A percentile compares a stretch with the other conserved stretches of the same genome.
Evolutionary conservation across 2,888 invertebrate genomes (phyloP).

Genomic region (Colostygia pectinataria): DNA sequence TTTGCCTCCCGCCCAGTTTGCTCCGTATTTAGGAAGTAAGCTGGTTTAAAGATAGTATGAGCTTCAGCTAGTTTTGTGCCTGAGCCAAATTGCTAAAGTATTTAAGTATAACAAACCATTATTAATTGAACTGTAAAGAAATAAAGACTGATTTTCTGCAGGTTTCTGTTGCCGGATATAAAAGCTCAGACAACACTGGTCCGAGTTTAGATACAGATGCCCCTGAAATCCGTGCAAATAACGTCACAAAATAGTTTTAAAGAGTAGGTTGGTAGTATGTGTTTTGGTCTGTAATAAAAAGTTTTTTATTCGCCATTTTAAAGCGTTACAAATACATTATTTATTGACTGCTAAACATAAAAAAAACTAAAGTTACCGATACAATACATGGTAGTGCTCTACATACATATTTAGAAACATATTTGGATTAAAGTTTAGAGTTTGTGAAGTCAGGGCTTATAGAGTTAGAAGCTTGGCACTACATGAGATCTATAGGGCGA

Average conservation of each 20-base stretch:
- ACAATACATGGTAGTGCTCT: too few species aligned
- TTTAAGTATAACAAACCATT: conserved; percentile 14
- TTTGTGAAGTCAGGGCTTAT: too few species aligned
- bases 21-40: conserved; percentile 26
- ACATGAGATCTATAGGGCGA: too few species aligned
- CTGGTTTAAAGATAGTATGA: conserved; percentile 21
- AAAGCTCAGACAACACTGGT: conserved; percentile 21
- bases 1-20: conserved; percentile 10
- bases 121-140: conserved; percentile 16
- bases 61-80: conserved; percentile 24
- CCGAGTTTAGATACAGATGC: conserved; percentile 5
- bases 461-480: too few species aligned
- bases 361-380: too few species aligned
- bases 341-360: too few species aligned
- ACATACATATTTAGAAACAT: too few species aligned
- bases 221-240: conserved; percentile 24
- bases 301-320: too few species aligned
- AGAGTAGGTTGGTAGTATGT: not conserved
- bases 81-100: conserved; percentile 23
- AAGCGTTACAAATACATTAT: too few species aligned
- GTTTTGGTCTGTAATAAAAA: too few species aligned
- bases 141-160: conserved; percentile 6
- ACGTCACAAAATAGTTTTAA: conserved; percentile 14
- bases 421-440: too few species aligned
- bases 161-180: conserved; percentile 23